Conservation (phyloP, 30 jellyfish, hydroid and myxozoan species). For the Chironex yamaguchii region DNA sequence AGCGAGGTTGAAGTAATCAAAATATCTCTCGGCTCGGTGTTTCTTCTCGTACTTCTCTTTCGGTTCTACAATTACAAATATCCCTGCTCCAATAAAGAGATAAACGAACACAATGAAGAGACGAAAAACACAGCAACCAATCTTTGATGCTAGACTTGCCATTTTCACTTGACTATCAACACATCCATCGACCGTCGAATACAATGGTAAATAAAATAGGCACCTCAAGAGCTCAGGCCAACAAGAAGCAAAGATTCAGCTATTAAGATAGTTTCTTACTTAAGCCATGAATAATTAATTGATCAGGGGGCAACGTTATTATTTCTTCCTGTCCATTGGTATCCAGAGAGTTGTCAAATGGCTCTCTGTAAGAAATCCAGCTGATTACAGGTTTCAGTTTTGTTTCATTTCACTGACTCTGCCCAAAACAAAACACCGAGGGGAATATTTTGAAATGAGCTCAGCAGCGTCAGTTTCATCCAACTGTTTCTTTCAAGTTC, state of each 20-base stretch:
- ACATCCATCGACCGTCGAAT: too few relatives aligned
- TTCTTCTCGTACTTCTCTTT: neutral
- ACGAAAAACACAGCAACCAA: constrained; percentile 42
- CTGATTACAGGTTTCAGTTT: neutral
- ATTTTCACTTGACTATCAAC: too few relatives aligned
- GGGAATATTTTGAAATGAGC: neutral
- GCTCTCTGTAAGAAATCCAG: neutral
- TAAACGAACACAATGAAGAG: constrained; percentile 50
- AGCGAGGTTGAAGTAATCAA: neutral
- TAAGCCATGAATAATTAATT: neutral
- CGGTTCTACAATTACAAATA: constrained; percentile 53
- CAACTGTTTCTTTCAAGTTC: neutral
- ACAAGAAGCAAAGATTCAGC: neutral
- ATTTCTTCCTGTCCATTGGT: neutral
- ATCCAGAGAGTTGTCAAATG: neutral
- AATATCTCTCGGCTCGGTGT: neutral
- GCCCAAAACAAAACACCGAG: neutral
- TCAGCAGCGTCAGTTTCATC: neutral
- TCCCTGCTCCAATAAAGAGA: constrained; percentile 80
- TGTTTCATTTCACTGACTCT: neutral
- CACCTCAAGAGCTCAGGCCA: neutral
- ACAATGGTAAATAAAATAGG: neutral
- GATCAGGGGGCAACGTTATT: neutral
- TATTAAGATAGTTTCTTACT: neutral
- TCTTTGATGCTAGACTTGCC: neutral